These are phyloP conservation scores for Paedocypris micromegethes DNA, from an alignment of 2,797 vertebrate genomes.

Conservation along the genomic window DNA sequence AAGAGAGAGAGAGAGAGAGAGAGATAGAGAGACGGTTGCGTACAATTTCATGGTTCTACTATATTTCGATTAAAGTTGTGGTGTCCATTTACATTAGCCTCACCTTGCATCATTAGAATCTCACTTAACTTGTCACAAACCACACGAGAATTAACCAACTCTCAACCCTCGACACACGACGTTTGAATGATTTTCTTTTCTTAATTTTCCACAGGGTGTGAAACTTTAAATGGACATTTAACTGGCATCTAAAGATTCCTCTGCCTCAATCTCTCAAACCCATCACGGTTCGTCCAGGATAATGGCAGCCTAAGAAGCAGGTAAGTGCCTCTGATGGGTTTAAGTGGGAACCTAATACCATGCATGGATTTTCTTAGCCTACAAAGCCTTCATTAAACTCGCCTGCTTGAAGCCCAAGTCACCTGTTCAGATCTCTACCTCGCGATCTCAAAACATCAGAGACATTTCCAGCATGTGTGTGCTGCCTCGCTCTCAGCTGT, in stretches of 20 bases:
- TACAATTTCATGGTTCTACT: too few species aligned
- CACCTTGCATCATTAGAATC: too few species aligned
- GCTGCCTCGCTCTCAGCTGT: slow-evolving; percentile 43
- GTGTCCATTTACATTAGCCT: too few species aligned
- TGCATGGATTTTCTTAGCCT: slow-evolving; percentile 8
- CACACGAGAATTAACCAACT: too few species aligned
- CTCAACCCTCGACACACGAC: too few species aligned
- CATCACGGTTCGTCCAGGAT: slow-evolving; percentile 10
- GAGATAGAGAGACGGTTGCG: too few species aligned
- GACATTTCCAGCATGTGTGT: slow-evolving; percentile 15
- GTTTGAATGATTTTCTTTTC: neutral
- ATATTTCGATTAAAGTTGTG: too few species aligned
- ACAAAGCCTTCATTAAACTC: slow-evolving; percentile 21
- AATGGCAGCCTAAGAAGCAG: slow-evolving; percentile 19
- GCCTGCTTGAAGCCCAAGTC: slow-evolving; percentile 13
- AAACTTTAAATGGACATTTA: slow-evolving; percentile 10
- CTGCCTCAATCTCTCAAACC: neutral
- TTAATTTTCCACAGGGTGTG: neutral
- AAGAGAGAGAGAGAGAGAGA: too few species aligned
- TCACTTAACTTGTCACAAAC: too few species aligned
- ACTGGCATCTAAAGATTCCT: slow-evolving; percentile 9
- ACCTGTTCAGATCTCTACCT: slow-evolving; percentile 23
- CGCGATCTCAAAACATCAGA: slow-evolving; percentile 28
- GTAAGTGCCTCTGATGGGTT: slow-evolving; percentile 26
- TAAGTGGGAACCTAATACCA: slow-evolving; percentile 22